Percentiles rank a stretch among this genome's conserved stretches.
phyloP scores from a whole-genome alignment of 53 echinoderm and acorn worm genomes.

The Crossaster papposus region DNA sequence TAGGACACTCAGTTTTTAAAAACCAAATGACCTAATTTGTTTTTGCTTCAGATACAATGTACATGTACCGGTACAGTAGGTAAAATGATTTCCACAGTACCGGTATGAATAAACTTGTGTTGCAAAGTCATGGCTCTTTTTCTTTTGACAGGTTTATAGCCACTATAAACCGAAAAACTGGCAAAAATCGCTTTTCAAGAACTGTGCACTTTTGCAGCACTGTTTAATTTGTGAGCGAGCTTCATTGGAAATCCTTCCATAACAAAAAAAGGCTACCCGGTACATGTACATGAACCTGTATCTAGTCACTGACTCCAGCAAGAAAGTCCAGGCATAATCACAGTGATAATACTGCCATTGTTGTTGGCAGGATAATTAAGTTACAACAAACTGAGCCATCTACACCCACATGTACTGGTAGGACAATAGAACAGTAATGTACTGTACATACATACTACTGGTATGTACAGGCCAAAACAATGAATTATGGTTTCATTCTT shows the following conservation, averaged over 20 bases:
- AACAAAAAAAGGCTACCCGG: too few relatives aligned
- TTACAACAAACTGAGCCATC: neutral
- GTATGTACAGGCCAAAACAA: neutral
- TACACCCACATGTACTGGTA: neutral
- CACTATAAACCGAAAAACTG: neutral
- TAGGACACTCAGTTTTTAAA: too few relatives aligned
- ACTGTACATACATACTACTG: too few relatives aligned
- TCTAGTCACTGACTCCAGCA: neutral
- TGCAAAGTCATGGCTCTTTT: too few relatives aligned
- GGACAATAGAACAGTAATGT: neutral
- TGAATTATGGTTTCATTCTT: neutral
- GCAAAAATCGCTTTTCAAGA: neutral
- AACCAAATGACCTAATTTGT: too few relatives aligned
- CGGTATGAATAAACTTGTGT: too few relatives aligned
- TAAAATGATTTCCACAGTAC: too few relatives aligned
- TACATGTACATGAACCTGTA: too few relatives aligned
- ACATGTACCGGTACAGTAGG: too few relatives aligned
- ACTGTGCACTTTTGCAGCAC: neutral
- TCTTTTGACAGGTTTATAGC: too few relatives aligned
- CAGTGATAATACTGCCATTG: slow-evolving; percentile 6
- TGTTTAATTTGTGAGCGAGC: slow-evolving; percentile 1
- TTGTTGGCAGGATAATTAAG: neutral
- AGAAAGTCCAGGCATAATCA: neutral
- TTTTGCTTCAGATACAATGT: too few relatives aligned
- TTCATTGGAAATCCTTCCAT: neutral